Conservation (phyloP, 1,140 invertebrate genomes). For the Bombus pyrosoma region DNA sequence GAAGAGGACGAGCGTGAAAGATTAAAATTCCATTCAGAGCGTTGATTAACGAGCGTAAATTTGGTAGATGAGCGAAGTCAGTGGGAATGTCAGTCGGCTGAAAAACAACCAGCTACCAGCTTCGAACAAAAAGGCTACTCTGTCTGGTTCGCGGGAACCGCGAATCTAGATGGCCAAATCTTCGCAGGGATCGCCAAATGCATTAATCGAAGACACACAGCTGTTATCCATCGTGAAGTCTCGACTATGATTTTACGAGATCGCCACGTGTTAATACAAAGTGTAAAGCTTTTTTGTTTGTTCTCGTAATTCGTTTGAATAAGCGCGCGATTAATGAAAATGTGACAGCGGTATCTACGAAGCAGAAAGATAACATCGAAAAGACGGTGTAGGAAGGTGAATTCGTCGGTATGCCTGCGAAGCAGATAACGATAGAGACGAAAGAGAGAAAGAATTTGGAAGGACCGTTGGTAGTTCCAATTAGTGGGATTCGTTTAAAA, state of each 20-base stretch:
- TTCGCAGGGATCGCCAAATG: constrained; percentile 19
- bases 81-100: not conserved
- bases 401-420: not conserved
- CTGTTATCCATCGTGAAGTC: constrained; percentile 1
- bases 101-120: constrained; percentile 21
- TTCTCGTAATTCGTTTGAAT: not conserved
- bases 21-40: not conserved
- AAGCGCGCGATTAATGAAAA: not conserved
- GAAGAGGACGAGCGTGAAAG: not conserved
- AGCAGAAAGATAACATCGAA: not conserved
- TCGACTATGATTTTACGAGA: constrained; percentile 4
- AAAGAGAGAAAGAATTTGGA: not conserved
- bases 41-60: constrained; percentile 70
- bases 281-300: not conserved
- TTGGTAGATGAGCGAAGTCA: constrained; percentile 5
- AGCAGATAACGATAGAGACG: not conserved
- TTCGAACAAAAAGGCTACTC: not conserved
- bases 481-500: not conserved
- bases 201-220: constrained; percentile 23
- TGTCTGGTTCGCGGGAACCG: not conserved
- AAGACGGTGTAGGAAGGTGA: not conserved
- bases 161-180: not conserved
- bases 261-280: not conserved
- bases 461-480: not conserved
- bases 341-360: not conserved